Conservation (phyloP, 2,797 vertebrate species). For the Neopelma chrysocephalum region DNA sequence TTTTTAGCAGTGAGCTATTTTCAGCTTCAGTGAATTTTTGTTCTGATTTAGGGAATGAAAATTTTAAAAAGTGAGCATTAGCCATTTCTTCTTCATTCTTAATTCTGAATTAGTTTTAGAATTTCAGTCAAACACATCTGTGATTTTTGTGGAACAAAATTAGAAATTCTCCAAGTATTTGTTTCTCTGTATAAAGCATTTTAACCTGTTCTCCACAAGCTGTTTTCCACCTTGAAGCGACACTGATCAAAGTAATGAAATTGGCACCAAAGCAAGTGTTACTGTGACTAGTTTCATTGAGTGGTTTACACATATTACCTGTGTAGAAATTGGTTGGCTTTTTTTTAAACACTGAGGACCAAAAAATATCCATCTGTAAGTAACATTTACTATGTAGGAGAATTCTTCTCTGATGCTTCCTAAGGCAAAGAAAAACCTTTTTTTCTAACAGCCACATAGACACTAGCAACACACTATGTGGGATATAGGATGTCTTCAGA, state of each 20-base stretch:
- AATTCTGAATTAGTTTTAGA: neutral
- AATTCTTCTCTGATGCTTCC: neutral
- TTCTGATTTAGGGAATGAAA: neutral
- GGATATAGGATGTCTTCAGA: neutral
- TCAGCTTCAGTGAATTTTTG: neutral
- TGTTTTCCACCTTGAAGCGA: neutral
- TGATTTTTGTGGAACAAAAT: neutral
- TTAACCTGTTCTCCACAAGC: neutral
- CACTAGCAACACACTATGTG: neutral
- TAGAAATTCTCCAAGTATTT: neutral
- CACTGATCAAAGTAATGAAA: neutral
- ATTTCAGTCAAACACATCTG: neutral
- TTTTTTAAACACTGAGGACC: neutral
- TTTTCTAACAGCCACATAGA: neutral
- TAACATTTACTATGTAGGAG: neutral
- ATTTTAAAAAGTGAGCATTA: neutral
- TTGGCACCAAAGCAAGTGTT: neutral
- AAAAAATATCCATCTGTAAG: neutral
- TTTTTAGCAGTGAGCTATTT: neutral
- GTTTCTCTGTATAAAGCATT: neutral
- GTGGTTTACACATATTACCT: neutral
- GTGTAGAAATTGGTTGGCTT: accelerated
- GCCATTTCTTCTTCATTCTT: neutral
- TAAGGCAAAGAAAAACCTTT: neutral
- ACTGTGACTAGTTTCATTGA: neutral